Evolutionary conservation across 2,113 vertebrate species (phyloP).

Genomic region (Panthera leo): DNA sequence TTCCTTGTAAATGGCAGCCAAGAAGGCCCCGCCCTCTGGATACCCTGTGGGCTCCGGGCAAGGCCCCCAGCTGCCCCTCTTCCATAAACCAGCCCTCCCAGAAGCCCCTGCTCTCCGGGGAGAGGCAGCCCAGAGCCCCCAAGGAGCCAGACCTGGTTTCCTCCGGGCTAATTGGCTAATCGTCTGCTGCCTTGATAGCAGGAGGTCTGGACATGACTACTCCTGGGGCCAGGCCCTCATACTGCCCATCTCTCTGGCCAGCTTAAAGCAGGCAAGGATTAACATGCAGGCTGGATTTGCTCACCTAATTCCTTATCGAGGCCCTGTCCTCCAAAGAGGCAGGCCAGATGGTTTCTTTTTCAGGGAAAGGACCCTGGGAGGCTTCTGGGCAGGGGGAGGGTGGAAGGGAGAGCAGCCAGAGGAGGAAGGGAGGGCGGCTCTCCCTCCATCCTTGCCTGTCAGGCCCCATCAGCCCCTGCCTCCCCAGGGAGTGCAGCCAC

Average conservation of each 20-base stretch:
- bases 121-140: background rate
- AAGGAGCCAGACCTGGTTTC: constrained; percentile 46
- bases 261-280: constrained; percentile 19
- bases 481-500: background rate
- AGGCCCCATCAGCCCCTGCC: rapidly evolving
- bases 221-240: background rate
- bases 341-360: background rate
- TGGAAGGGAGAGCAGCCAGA: background rate
- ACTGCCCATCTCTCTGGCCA: background rate
- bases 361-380: background rate
- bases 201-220: constrained; percentile 48
- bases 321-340: background rate
- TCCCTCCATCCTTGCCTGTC: background rate
- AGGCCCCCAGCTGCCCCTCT: background rate
- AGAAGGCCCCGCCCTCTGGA: background rate
- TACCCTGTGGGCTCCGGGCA: background rate
- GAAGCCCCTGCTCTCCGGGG: background rate
- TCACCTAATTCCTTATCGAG: constrained; percentile 54
- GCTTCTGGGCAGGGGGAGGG: background rate
- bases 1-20: background rate
- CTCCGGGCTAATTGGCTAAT: constrained; percentile 43
- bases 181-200: background rate
- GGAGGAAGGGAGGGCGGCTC: background rate
- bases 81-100: background rate
- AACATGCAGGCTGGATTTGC: constrained; percentile 12